These are phyloP conservation scores for Hydrotaea diabolus DNA, from an alignment of 2,888 invertebrate genomes.

Conservation along the genomic window DNA sequence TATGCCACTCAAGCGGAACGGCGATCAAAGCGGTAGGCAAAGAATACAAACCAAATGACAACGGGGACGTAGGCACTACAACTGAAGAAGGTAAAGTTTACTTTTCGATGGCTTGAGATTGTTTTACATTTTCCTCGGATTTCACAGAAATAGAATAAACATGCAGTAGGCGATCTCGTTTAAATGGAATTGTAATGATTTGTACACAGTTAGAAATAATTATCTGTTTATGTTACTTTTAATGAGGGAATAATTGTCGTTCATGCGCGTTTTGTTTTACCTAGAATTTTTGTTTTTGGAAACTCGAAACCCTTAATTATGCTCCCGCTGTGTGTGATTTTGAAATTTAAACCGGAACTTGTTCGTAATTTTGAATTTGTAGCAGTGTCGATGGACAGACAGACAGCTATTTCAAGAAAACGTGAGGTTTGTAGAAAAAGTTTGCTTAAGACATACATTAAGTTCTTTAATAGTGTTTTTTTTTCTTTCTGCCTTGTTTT, in stretches of 20 bases:
- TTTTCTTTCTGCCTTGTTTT: not conserved
- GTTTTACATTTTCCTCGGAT: not conserved
- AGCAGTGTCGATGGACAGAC: not conserved
- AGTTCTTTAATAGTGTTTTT: not conserved
- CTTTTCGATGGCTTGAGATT: not conserved
- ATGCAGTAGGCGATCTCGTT: not conserved
- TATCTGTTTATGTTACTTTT: constrained; percentile 22
- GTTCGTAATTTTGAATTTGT: not conserved
- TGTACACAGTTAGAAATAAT: constrained; percentile 25
- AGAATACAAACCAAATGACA: constrained; percentile 16
- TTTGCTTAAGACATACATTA: not conserved
- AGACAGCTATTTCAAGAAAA: not conserved
- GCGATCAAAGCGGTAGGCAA: not conserved
- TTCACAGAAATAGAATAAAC: not conserved
- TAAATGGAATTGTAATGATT: constrained; percentile 26
- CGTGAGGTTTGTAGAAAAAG: constrained; percentile 13
- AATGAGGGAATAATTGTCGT: constrained; percentile 43
- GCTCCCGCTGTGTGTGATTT: not conserved
- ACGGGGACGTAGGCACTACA: not conserved
- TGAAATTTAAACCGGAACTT: constrained; percentile 30
- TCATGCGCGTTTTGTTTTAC: not conserved
- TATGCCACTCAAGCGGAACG: not conserved
- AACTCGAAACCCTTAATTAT: too few species aligned
- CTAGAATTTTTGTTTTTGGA: not conserved
- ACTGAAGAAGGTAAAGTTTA: not conserved